Base-by-base conservation (phyloP, 2,888 invertebrate species). In the Thecophora atra region DNA sequence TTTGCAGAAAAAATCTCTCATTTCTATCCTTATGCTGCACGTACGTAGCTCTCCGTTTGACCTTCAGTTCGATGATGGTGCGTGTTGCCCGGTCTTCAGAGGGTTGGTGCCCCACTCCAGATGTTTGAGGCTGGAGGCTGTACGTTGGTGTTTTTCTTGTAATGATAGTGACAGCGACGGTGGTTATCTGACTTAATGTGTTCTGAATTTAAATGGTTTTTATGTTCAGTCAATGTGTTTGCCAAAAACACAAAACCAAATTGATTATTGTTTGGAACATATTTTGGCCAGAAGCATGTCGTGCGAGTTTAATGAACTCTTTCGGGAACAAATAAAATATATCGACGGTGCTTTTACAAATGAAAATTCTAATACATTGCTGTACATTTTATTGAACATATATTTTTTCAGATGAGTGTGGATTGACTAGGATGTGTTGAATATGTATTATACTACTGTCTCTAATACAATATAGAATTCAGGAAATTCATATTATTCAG, bases 41-140 rank as follows among this genome's bases (percentile, higher is more conserved):
- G 11, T n/a, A 30, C 51, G 21, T 51, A 42, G 60, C 60, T 60
- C 28, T 30, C 13, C 7, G 69, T 62, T 60, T 69, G 69, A 69
- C 69, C 69, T 69, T 69, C 69, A 69, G 69, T 44, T 44, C 19
- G 30, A 24, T 19, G 62, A 47, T 30, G 44, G 69, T 69, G 69
- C 69, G 69, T 69, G 62, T 17, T 24, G 37, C 15, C 11, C 17
- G 37, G 63, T 37, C 21, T 63, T 30, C 19, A 19, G 24, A n/a
- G 42, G 63, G 47, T 64, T 19, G 7, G 47, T 11, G 3, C 4
- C 2, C 44, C 13, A 44, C 24, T 47, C 60, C 63, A 37, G 13
- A 42, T 30, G n/a, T 26, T 15, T n/a, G 44, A 15, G 26, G 30
- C 26, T 42, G 37, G 42, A 42, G 30, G 21, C 42, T 67, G 67